Base-by-base conservation (phyloP, 2,888 invertebrate genomes). In the Osmoderma eremita region DNA sequence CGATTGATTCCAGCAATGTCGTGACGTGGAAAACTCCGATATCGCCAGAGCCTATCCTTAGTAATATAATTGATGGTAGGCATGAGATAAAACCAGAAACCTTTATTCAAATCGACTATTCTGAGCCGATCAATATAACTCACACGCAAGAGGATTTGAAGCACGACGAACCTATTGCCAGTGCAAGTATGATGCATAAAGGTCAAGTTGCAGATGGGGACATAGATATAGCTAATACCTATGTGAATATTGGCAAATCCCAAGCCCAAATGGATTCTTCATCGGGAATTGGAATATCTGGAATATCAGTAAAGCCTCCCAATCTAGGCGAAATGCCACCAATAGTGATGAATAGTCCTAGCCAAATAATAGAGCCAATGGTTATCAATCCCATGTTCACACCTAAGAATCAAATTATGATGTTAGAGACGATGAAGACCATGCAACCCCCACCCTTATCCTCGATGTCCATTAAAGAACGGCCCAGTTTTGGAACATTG, bases 361-460 rank as follows among this genome's bases (percentile, higher is more conserved):
- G 45, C 30, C 65, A 61, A 45, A 63, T 62, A 48, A 69, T 58
- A 65, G 50, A 58, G 15, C 65, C 65, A 4, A 71, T 66, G 65
- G 69, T 63, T 58, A 61, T 63, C 8, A 65, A 72, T 50, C 69
- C 72, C 13, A 69, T 72, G 72, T 70, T 69, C 41, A 76, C 65
- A 1, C 65, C 65, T 0, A 65, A 65, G 61, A 66, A 67, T 15
- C 67, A 76, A 4, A 73, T 78, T 61, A 76, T 77, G 67, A 78
- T 76, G 5, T 66, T 87, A 69, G 82, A 86, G 76, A 83, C 78
- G 12, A 86, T 88, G 86, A 86, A 87, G 80, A 87, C 86, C n/a
- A 86, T 88, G 87, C 86, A 85, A 72, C 87, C 87, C 2, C 87
- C 87, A 36, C 85, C 86, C 2, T 78, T 81, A 1, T 76, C 78